These are phyloP conservation scores for Indicator maculatus DNA, from an alignment of 2,113 vertebrate genomes.

Conservation along the genomic window DNA sequence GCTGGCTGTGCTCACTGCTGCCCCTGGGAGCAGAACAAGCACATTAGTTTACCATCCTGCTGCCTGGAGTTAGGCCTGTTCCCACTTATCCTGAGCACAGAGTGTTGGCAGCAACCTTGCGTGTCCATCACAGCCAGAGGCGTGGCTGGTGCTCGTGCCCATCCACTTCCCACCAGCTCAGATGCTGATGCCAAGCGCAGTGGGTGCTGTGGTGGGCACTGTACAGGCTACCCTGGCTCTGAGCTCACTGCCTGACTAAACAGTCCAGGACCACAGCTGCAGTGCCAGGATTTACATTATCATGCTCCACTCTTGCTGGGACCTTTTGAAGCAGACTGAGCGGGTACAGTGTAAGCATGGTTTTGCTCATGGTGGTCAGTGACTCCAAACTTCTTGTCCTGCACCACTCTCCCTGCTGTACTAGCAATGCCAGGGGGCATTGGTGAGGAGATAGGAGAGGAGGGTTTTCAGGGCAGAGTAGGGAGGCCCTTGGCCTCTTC, in stretches of 20 bases:
- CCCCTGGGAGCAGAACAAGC: neutral
- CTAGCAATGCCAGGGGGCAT: neutral
- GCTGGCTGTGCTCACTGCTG: neutral
- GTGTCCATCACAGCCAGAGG: rapidly evolving
- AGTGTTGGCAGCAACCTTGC: neutral
- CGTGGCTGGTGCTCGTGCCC: neutral
- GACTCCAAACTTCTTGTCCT: neutral
- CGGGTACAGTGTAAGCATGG: neutral
- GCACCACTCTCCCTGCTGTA: neutral
- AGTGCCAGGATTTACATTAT: neutral
- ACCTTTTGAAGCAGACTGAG: neutral
- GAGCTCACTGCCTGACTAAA: neutral
- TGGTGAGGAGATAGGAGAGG: rapidly evolving
- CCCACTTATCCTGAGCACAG: neutral
- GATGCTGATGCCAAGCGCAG: rapidly evolving
- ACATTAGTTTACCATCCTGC: neutral
- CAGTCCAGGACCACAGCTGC: neutral
- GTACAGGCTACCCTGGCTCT: neutral
- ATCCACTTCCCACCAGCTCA: neutral
- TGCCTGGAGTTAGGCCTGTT: neutral
- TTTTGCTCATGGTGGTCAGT: neutral
- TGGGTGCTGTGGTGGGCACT: neutral
- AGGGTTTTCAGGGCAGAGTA: neutral
- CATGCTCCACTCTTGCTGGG: rapidly evolving
- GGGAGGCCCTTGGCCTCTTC: neutral